Evolutionary conservation across 1,140 invertebrate species (phyloP).

Genomic region (Aphelenchoides besseyi): DNA sequence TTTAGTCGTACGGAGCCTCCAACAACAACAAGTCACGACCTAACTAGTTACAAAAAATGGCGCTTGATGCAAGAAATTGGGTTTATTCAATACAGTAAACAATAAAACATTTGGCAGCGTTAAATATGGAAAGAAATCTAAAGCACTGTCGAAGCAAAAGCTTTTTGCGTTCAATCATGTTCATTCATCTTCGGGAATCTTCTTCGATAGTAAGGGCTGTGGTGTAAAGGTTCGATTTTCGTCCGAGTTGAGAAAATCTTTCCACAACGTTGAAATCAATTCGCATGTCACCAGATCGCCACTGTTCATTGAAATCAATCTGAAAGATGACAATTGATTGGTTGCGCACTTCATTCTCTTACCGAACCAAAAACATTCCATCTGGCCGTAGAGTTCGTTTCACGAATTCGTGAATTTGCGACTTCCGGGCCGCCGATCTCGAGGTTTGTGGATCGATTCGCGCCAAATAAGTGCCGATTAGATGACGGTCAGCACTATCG

Average conservation of each 20-base stretch:
- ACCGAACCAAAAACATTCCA: slow-evolving; percentile 62
- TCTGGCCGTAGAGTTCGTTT: slow-evolving; percentile 57
- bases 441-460: slow-evolving; percentile 52
- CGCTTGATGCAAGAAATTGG: not conserved
- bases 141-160: not conserved
- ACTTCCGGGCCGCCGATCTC: slow-evolving; percentile 28
- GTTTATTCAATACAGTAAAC: not conserved
- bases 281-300: slow-evolving; percentile 59
- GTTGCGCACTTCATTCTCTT: not conserved
- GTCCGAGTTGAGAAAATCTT: slow-evolving; percentile 39
- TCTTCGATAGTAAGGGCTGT: slow-evolving; percentile 34
- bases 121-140: slow-evolving; percentile 5
- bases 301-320: slow-evolving; percentile 44
- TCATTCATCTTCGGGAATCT: slow-evolving; percentile 33
- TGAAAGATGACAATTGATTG: slow-evolving; percentile 6
- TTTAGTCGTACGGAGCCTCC: not conserved
- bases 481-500: slow-evolving; percentile 20
- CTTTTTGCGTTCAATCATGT: not conserved
- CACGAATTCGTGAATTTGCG: slow-evolving; percentile 49
- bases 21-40: too few relatives aligned
- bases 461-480: slow-evolving; percentile 50
- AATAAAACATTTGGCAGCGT: not conserved
- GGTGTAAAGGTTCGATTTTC: slow-evolving; percentile 24
- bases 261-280: slow-evolving; percentile 50
- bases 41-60: too few relatives aligned